Base-by-base conservation (phyloP, 2,113 vertebrate species). In the Lanius ludovicianus region DNA sequence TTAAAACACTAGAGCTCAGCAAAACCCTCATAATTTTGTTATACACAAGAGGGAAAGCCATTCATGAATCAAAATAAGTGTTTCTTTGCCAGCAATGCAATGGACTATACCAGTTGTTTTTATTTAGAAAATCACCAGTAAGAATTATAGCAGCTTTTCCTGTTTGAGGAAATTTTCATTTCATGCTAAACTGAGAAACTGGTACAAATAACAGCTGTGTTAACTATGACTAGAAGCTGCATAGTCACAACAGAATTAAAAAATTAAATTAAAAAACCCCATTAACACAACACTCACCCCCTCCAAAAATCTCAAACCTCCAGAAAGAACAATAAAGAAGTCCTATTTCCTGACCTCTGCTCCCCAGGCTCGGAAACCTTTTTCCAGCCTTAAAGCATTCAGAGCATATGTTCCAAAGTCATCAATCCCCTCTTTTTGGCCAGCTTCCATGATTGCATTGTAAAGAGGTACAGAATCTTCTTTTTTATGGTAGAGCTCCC, bases 351-450 rank as follows among this genome's bases (percentile, higher is more conserved):
- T 93, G 65, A 99, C 99, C 99, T 99, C 99, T 52, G 99, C 98
- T 17, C 99, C 99, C 99, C 99, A 99, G 91, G 98, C 99, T 96
- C 99, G 98, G 96, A 99, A 99, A 59, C 98, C 99, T 79, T 99
- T 99, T 97, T 99, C 99, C 97, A 99, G 98, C 70, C 99, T 97
- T 91, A 99, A 98, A 8, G 97, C 97, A 87, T 98, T 98, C 98
- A 99, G 98, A 94, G 99, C 99, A 13, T 99, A 99, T 9, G 98
- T 99, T 87, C 99, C 99, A 41, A 99, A 99, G 91, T 99, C 97
- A 88, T 99, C 99, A 14, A 99, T 99, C 89, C 98, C 98, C n/a
- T 99, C 98, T 30, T 99, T 98, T 89, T 98, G 98, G 47, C 99
- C 99, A 18, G 99, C 99, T 30, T 98, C 98, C 99, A 99, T 99